These are phyloP conservation scores for Phenganax subtilis DNA, from an alignment of 92 coral and sea anemone species.

Conservation along the genomic window DNA sequence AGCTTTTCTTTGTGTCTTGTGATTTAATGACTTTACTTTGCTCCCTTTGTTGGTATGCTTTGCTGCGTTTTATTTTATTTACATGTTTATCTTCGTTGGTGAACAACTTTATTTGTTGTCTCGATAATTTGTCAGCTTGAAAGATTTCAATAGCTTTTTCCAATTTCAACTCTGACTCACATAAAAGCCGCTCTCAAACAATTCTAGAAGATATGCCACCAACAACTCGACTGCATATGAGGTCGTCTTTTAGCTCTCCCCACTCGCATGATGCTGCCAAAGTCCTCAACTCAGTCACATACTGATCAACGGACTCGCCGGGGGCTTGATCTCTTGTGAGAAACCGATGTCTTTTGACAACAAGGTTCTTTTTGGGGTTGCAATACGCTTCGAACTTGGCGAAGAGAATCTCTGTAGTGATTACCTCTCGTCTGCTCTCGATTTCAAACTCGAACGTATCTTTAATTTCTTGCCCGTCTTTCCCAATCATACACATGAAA, in stretches of 20 bases:
- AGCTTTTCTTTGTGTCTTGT: slow-evolving; percentile 5
- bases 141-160: slow-evolving; percentile 33
- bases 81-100: slow-evolving; percentile 6
- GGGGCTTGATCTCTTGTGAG: slow-evolving; percentile 27
- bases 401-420: slow-evolving; percentile 21
- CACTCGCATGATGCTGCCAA: slow-evolving; percentile 17
- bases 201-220: slow-evolving; percentile 31
- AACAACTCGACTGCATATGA: slow-evolving; percentile 29
- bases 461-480: slow-evolving; percentile 23
- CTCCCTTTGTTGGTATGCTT: neutral
- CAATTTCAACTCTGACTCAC: slow-evolving; percentile 32
- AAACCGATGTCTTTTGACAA: slow-evolving; percentile 32
- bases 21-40: neutral
- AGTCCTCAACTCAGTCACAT: slow-evolving; percentile 28
- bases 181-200: slow-evolving; percentile 29
- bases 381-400: slow-evolving; percentile 2
- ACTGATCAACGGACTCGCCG: slow-evolving; percentile 35
- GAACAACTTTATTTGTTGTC: slow-evolving; percentile 27
- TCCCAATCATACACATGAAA: slow-evolving; percentile 31
- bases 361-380: slow-evolving; percentile 33
- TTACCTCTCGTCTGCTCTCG: neutral
- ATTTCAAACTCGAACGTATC: slow-evolving; percentile 31
- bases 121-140: slow-evolving; percentile 16
- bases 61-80: slow-evolving; percentile 2
- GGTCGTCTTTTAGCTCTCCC: slow-evolving; percentile 16